Evolutionary conservation across 2,888 invertebrate genomes (phyloP), one percentile per base, ranked within the genome.

Genomic region (Achlya flavicornis): DNA sequence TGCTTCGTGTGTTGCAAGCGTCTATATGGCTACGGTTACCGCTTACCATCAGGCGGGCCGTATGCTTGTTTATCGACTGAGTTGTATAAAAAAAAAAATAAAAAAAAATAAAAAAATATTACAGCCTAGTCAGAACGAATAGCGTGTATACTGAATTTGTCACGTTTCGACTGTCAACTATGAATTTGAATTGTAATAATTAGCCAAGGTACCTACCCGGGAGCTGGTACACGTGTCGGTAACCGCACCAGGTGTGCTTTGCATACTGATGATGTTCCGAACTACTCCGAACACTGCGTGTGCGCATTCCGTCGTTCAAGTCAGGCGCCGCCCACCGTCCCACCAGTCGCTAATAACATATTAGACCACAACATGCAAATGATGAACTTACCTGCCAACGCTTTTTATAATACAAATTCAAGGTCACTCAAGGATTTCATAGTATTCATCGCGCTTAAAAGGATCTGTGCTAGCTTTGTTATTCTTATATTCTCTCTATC

Each of bases 181-280:
- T 81, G 78, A 83, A 79, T 80, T 79, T 83, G 81, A 83, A 76
- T 80, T 79, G 75, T 77, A 76, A 84, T 88, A 86, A 90, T 90
- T 90, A 85, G 81, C 81, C 79, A 87, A 88, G 87, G 89, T 86
- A 86, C 82, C 80, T 86, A 86, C 82, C 80, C 75, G 75, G 77
- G 79, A 78, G 80, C 73, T 60, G 41, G 76, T 85, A 91, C 91
- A 89, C 83, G 86, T 89, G 91, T 90, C 79, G 83, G 89, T 85
- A 86, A 83, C 87, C 83, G 84, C 79, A 71, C 67, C 70, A 72
- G 72, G 75, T 85, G 86, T 85, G 91, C 75, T 76, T 74, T 70
- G 93, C 89, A 93, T 93, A 90, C 86, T 90, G 90, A 93, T 91
- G 85, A 76, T 78, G 79, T 76, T 78, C 72, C 75, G 78, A 80